Evolutionary conservation across 2,113 vertebrate species (phyloP).

Genomic region (Eublepharis macularius): DNA sequence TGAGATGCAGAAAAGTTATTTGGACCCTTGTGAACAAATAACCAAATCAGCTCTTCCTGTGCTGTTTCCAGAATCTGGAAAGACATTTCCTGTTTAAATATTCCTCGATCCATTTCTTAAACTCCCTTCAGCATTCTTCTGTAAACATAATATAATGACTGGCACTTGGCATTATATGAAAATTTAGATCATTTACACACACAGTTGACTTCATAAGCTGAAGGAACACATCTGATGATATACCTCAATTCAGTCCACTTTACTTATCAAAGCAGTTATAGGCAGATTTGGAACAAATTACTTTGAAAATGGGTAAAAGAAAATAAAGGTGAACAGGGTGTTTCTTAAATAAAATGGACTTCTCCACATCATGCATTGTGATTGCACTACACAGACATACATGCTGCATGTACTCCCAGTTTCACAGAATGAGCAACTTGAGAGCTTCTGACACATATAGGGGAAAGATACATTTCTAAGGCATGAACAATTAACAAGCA

Average conservation of each 20-base stretch:
- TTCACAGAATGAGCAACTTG: too few relatives aligned
- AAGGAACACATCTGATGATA: not conserved
- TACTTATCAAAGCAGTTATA: not conserved
- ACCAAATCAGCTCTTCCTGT: not conserved
- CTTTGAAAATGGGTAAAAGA: not conserved
- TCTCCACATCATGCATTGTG: not conserved
- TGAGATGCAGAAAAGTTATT: not conserved
- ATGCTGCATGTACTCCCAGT: too few relatives aligned
- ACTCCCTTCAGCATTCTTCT: not conserved
- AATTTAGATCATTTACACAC: not conserved
- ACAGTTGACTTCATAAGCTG: not conserved
- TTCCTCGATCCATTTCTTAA: not conserved
- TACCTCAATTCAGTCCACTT: not conserved
- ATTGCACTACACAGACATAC: too few relatives aligned
- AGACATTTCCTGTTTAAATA: constrained; percentile 9
- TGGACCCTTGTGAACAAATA: constrained; percentile 1
- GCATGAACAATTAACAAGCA: too few relatives aligned
- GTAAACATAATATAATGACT: not conserved
- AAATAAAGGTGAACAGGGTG: not conserved
- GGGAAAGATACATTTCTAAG: too few relatives aligned
- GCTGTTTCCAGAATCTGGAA: not conserved
- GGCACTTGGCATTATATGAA: not conserved
- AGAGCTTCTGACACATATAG: too few relatives aligned
- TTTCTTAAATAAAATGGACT: not conserved
- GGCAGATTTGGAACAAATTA: not conserved